Base-by-base conservation (phyloP, 2,888 invertebrate species). In the Chaitophorus viminalis region DNA sequence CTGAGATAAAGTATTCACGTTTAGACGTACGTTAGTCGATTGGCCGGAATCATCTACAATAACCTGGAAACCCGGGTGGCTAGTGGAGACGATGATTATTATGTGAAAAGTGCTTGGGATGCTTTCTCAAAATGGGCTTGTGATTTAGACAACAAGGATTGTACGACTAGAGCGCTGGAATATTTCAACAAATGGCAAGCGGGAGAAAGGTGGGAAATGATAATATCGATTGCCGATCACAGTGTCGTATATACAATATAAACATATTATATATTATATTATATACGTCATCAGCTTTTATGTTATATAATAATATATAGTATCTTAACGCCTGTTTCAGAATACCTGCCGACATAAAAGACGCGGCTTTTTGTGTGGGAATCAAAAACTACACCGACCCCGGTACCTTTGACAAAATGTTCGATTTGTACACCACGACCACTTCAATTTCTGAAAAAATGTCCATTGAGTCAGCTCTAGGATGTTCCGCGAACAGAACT, bases 341-440 rank as follows among this genome's bases (percentile, higher is more conserved):
- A 39, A 89, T 89, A 54, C 81, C 89, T n/a, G 89, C 88, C 11
- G 89, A 89, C 29, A 74, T 89, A n/a, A 89, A 89, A 33, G 88
- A 83, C 36, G 86, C 89, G 0, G 89, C 89, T 2, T 88, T 89
- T 29, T 89, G 89, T 77, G 79, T 77, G 0, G 89, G 84, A 9
- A 54, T 89, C 21, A 82, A 65, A 29, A 33, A 81, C 39, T 82
- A 82, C n/a, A 52, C 29, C 9, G 84, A n/a, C 25, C 0, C 70
- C 2, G 1, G 4, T 1, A 65, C n/a, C 0, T 89, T 88, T 14
- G 25, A 83, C 8, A 82, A 60, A 18, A 76, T 89, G 60, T 88
- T 88, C 29, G 8, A 72, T 6, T 18, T 89, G 33, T 88, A 88
- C 36, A 77, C 31, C 5, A 84, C 25, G 4, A 88, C 89, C 0